Evolutionary conservation across 2,888 invertebrate species (phyloP).

Genomic region (Athalia cordata): DNA sequence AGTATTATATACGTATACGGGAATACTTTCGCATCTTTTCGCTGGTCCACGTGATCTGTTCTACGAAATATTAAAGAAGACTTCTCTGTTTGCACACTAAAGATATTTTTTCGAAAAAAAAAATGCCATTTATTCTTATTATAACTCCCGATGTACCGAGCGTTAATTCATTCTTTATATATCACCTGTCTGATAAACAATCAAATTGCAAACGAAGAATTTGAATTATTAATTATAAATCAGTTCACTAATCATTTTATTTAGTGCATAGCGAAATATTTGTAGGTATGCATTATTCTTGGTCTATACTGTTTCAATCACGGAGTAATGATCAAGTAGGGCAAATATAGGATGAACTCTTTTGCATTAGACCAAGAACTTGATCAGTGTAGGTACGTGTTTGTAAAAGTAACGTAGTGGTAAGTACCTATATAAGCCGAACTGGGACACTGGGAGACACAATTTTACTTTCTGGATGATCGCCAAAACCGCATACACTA

Average conservation of each 20-base stretch:
- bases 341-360: constrained; percentile 42
- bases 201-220: no score
- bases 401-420: constrained; percentile 44
- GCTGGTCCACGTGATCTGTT: not conserved
- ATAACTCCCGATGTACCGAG: no score
- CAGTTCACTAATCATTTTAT: no score
- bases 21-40: not conserved
- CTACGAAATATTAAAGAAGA: no score
- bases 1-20: not conserved
- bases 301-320: constrained; percentile 1
- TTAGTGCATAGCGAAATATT: not conserved
- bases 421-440: constrained; percentile 42
- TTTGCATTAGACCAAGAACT: constrained; percentile 40
- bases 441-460: constrained; percentile 59
- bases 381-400: constrained; percentile 29
- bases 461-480: constrained; percentile 66
- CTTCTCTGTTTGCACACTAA: no score
- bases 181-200: no score
- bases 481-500: constrained; percentile 69
- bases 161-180: no score
- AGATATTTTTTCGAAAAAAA: no score
- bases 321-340: constrained; percentile 50
- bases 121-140: no score
- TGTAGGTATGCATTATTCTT: not conserved
- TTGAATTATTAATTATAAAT: no score